phyloP scores from a whole-genome alignment of 1,140 invertebrate genomes.

The Heliothis virescens region DNA sequence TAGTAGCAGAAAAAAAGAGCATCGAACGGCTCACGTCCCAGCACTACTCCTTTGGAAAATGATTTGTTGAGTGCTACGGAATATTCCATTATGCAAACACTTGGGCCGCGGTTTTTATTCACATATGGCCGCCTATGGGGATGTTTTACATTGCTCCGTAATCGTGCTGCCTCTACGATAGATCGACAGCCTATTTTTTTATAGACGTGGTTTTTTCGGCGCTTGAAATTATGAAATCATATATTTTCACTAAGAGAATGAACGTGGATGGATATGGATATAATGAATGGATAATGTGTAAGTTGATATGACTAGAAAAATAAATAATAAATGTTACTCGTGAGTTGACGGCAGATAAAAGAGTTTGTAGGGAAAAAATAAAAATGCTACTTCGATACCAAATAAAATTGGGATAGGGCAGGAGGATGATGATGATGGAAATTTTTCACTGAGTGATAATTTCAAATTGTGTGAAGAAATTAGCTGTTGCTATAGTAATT shows the following conservation, averaged over 20 bases:
- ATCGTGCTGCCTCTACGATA: constrained; percentile 6
- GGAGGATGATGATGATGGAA: too few species aligned
- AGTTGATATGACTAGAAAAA: too few species aligned
- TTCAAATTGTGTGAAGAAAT: too few species aligned
- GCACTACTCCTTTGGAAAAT: constrained; percentile 48
- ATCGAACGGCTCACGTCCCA: constrained; percentile 30
- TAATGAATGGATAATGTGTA: not conserved
- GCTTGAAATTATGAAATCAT: not conserved
- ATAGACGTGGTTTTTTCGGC: not conserved
- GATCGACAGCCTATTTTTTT: constrained; percentile 1
- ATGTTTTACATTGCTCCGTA: constrained; percentile 7
- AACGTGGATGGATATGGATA: not conserved
- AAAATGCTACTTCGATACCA: too few species aligned
- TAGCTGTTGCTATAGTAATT: too few species aligned
- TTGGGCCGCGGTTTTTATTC: constrained; percentile 28
- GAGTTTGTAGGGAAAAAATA: too few species aligned
- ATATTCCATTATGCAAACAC: constrained; percentile 56
- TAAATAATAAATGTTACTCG: too few species aligned
- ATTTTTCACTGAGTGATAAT: too few species aligned
- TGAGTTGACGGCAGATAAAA: too few species aligned
- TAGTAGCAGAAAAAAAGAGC: constrained; percentile 16
- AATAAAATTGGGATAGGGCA: too few species aligned
- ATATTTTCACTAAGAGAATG: too few species aligned
- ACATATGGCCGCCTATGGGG: not conserved
- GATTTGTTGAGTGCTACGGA: constrained; percentile 56